Percentiles rank a stretch among this genome's conserved stretches.
Conservation (phyloP, 2,888 invertebrate species). For the Julus scanicus region DNA sequence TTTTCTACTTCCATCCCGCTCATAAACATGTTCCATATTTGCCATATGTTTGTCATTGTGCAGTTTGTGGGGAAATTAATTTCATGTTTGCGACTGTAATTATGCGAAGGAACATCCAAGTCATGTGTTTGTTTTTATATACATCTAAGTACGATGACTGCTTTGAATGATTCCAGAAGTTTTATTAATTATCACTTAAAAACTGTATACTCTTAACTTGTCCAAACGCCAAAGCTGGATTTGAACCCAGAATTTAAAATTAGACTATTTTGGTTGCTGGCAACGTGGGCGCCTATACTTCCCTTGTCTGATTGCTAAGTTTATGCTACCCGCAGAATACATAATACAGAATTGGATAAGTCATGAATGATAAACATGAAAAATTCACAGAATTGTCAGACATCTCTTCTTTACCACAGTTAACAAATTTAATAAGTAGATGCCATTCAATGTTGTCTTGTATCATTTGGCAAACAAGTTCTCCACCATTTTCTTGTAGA, state of each 20-base stretch:
- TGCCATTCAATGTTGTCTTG: too few relatives aligned
- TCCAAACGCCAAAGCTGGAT: background rate
- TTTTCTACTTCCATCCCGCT: background rate
- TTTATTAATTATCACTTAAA: slow-evolving; percentile 18
- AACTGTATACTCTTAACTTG: background rate
- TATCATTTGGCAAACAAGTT: background rate
- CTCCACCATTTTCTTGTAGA: background rate
- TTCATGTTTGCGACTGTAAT: slow-evolving; percentile 35
- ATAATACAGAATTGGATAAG: background rate
- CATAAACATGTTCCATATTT: slow-evolving; percentile 19
- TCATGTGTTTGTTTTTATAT: slow-evolving; percentile 30
- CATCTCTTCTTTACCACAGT: too few relatives aligned
- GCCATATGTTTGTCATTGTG: slow-evolving; percentile 47
- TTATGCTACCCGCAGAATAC: background rate
- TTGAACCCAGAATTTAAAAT: background rate
- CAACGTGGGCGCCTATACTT: too few relatives aligned
- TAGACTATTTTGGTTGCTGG: background rate
- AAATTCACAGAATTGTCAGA: background rate
- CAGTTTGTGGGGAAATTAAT: slow-evolving; percentile 36
- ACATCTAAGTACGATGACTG: background rate
- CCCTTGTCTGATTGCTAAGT: background rate
- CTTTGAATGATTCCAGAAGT: background rate
- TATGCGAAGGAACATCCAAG: background rate
- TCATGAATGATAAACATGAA: background rate
- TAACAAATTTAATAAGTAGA: too few relatives aligned